Evolutionary conservation across 2,113 vertebrate genomes (phyloP).

Genomic region (Cariama cristata): DNA sequence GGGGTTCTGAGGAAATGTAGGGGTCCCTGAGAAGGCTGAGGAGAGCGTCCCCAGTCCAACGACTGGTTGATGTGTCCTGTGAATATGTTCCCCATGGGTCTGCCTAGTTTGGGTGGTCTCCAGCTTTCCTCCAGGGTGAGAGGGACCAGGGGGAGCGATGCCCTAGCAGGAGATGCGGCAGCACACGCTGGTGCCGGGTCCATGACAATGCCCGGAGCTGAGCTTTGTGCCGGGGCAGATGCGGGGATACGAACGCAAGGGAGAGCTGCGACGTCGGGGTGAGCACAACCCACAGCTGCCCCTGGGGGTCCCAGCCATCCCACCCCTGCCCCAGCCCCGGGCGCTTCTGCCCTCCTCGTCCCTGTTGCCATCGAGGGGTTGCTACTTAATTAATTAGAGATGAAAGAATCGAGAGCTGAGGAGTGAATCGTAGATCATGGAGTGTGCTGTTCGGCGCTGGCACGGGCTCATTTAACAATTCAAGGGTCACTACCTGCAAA

Average conservation of each 20-base stretch:
- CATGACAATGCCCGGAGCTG: rapidly evolving
- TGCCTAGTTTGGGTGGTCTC: too few relatives aligned
- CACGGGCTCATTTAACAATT: conserved; percentile 77
- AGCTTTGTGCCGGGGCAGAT: background rate
- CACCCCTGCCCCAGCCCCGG: background rate
- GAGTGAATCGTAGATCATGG: conserved; percentile 42
- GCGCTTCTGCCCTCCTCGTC: rapidly evolving
- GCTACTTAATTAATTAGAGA: conserved; percentile 43
- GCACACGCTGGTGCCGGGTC: rapidly evolving
- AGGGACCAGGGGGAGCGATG: rapidly evolving
- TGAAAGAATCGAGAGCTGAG: conserved; percentile 13
- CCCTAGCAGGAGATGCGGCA: rapidly evolving
- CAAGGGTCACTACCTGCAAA: conserved; percentile 88
- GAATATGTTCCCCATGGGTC: rapidly evolving
- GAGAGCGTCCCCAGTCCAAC: background rate
- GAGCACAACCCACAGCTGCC: rapidly evolving
- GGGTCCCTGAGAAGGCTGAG: background rate
- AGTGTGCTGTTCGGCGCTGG: conserved; percentile 71
- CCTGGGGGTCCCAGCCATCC: background rate
- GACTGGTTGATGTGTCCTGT: background rate
- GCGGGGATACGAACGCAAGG: rapidly evolving
- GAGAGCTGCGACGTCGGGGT: rapidly evolving
- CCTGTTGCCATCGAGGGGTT: background rate
- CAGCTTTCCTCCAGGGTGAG: too few relatives aligned
- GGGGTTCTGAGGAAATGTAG: too few relatives aligned